These are phyloP conservation scores for Parnassius orleans DNA, from an alignment of 2,888 invertebrate genomes.

Conservation along the genomic window DNA sequence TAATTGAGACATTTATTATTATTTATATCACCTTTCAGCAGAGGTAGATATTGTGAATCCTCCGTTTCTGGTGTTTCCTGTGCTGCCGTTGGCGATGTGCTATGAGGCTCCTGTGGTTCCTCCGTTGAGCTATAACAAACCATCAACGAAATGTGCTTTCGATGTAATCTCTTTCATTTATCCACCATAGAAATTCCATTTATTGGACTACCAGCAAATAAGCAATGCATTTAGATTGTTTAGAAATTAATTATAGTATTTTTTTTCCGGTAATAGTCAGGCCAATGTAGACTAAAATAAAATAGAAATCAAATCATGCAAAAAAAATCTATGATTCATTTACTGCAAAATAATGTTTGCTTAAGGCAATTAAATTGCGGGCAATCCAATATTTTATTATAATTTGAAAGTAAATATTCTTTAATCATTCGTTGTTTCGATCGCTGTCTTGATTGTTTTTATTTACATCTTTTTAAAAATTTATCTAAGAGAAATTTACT, in stretches of 20 bases:
- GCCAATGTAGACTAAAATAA: conserved; percentile 9
- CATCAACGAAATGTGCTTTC: conserved; percentile 13
- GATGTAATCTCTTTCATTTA: not conserved
- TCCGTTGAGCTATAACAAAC: conserved; percentile 66
- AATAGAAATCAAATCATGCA: conserved; percentile 15
- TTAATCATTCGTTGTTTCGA: not conserved
- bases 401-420: not conserved
- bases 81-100: conserved; percentile 72
- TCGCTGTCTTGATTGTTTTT: not conserved
- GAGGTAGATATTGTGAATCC: conserved; percentile 78
- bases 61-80: conserved; percentile 57
- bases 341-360: not conserved
- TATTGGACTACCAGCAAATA: conserved; percentile 22
- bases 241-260: not conserved
- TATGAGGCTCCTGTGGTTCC: conserved; percentile 72
- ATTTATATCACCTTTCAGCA: conserved; percentile 65
- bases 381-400: conserved; percentile 13
- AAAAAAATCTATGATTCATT: not conserved
- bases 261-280: not conserved
- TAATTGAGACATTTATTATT: not conserved
- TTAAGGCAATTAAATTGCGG: conserved; percentile 6
- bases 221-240: conserved; percentile 5
- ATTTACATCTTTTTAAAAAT: conserved; percentile 14
- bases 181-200: not conserved
- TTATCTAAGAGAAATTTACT: conserved; percentile 27